Percentiles rank a stretch among this genome's conserved stretches.
These are phyloP conservation scores for Trichopria drosophilae DNA, from an alignment of 2,888 invertebrate species.

Conservation along the genomic window DNA sequence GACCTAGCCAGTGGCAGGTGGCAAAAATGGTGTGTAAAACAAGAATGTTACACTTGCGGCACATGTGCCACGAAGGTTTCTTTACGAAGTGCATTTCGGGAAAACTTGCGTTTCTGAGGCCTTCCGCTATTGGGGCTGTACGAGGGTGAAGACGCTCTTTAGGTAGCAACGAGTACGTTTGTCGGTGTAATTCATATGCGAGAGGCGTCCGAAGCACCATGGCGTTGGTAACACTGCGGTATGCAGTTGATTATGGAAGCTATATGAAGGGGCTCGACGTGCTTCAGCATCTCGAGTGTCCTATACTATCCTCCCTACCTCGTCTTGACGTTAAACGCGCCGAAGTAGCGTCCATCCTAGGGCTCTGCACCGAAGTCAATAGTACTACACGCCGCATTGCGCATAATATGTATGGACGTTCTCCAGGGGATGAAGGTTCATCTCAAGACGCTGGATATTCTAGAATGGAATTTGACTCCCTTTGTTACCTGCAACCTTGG, in stretches of 20 bases:
- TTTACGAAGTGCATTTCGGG: no score
- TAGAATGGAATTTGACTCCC: neutral
- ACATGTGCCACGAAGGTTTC: no score
- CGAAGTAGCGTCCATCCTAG: conserved; percentile 23
- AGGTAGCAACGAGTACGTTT: conserved; percentile 36
- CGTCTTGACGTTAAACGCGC: conserved; percentile 29
- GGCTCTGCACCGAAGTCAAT: conserved; percentile 35
- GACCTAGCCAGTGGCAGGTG: no score
- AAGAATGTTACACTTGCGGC: no score
- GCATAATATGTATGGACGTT: conserved; percentile 50
- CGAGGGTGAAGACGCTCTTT: conserved; percentile 27
- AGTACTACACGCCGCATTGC: conserved; percentile 42
- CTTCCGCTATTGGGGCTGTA: no score
- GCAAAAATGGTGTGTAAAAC: no score
- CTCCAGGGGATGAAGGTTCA: conserved; percentile 46
- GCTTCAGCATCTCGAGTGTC: conserved; percentile 58
- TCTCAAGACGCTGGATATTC: conserved; percentile 48
- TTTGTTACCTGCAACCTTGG: neutral
- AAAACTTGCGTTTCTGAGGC: no score
- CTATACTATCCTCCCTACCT: conserved; percentile 39
- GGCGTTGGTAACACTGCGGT: conserved; percentile 53
- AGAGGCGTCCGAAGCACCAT: conserved; percentile 46
- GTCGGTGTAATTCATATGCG: conserved; percentile 54
- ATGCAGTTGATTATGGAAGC: conserved; percentile 59
- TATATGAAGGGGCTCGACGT: conserved; percentile 58